A percentile compares a stretch with the other conserved stretches of the same genome.
These are phyloP conservation scores for Phalacrocorax aristotelis DNA, from an alignment of 2,113 vertebrate genomes.

Conservation along the genomic window DNA sequence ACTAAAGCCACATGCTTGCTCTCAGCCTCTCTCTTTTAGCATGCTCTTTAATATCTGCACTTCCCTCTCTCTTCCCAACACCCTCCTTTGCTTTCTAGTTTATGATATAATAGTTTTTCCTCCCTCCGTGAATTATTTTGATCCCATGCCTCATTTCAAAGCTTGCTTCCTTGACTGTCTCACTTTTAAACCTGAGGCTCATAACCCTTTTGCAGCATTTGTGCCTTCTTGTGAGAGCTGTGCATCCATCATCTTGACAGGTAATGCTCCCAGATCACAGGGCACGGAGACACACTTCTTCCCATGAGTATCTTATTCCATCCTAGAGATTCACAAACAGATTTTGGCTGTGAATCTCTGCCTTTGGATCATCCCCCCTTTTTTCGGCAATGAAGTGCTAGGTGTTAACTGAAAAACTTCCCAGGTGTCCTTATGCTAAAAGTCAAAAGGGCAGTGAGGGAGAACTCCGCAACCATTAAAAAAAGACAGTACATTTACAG, in stretches of 20 bases:
- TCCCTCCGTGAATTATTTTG: neutral
- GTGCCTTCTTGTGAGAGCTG: accelerated
- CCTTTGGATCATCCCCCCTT: neutral
- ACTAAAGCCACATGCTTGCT: accelerated
- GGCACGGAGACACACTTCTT: neutral
- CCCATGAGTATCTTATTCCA: neutral
- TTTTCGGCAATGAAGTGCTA: neutral
- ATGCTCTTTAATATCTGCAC: neutral
- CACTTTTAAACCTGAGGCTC: neutral
- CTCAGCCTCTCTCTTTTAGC: neutral
- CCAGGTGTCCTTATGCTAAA: neutral
- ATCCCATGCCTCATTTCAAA: neutral
- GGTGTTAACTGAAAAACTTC: neutral
- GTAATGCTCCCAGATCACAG: neutral
- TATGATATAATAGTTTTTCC: neutral
- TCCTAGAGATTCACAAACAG: neutral
- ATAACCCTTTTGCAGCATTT: accelerated
- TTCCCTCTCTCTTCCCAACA: neutral
- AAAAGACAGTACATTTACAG: neutral
- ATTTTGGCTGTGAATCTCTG: neutral
- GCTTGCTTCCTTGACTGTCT: neutral
- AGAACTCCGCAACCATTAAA: neutral
- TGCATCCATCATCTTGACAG: neutral
- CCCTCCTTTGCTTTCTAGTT: neutral
- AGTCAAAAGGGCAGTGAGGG: neutral